Evolutionary conservation across 1,140 invertebrate species (phyloP).

Genomic region (Drosophila nasuta): DNA sequence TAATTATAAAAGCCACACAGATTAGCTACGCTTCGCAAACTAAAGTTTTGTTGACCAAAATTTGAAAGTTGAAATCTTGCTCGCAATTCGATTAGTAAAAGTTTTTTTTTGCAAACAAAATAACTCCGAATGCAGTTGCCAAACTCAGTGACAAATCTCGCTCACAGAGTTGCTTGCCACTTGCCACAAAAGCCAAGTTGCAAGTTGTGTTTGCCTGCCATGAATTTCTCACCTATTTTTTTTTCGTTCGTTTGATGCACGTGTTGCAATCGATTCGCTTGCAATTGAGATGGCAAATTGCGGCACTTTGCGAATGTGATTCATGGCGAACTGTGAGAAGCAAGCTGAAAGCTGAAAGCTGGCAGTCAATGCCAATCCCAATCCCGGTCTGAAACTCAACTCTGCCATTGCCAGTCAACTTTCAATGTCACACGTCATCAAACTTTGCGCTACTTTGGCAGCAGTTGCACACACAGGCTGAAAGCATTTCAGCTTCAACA

Average conservation of each 20-base stretch:
- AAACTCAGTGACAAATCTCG: slow-evolving; percentile 7
- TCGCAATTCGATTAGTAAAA: slow-evolving; percentile 28
- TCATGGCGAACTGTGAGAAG: neutral
- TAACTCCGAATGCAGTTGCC: slow-evolving; percentile 7
- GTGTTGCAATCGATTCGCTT: slow-evolving; percentile 18
- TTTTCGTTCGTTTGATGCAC: slow-evolving; percentile 17
- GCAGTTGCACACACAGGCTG: slow-evolving; percentile 15
- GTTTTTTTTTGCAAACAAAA: slow-evolving; percentile 4
- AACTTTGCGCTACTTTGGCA: slow-evolving; percentile 59
- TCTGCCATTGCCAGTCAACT: slow-evolving; percentile 53
- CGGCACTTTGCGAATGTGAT: slow-evolving; percentile 48
- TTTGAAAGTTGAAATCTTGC: neutral
- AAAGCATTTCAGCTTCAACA: neutral
- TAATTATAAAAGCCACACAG: neutral
- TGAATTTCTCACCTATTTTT: slow-evolving; percentile 37
- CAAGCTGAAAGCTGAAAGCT: neutral
- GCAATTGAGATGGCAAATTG: slow-evolving; percentile 68
- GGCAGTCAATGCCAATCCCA: slow-evolving; percentile 22
- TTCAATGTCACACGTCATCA: slow-evolving; percentile 83
- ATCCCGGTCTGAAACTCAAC: neutral
- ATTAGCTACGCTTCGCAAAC: slow-evolving; percentile 1
- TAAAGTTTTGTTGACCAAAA: slow-evolving; percentile 10
- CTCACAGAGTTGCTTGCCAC: neutral
- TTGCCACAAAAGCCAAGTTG: slow-evolving; percentile 5
- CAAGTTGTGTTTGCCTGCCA: neutral